Percentiles rank a stretch among this genome's conserved stretches.
Evolutionary conservation across 1,140 invertebrate genomes (phyloP).

Genomic region (Apis cerana): DNA sequence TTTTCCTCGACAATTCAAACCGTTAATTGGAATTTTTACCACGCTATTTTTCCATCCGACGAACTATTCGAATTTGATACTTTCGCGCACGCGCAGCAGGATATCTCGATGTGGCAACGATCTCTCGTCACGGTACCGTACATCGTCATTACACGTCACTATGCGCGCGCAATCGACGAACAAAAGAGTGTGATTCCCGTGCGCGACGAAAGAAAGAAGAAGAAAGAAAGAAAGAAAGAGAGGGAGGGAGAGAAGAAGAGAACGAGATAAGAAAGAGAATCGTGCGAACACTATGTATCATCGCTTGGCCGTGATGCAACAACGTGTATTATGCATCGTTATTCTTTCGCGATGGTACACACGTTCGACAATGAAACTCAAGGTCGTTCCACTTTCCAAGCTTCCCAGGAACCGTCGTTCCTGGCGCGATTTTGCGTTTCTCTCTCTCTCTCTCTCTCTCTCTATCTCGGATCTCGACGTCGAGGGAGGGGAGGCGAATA

Average conservation of each 20-base stretch:
- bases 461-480: conserved; percentile 27
- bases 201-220: conserved; percentile 15
- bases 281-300: conserved; percentile 45
- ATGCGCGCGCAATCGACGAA: conserved; percentile 22
- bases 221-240: conserved; percentile 14
- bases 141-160: conserved; percentile 12
- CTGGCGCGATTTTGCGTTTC: conserved; percentile 20
- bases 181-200: conserved; percentile 43
- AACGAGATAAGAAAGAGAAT: conserved; percentile 11
- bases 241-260: neutral
- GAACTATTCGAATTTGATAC: neutral
- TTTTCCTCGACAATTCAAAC: no score
- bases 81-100: neutral
- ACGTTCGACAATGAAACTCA: conserved; percentile 69
- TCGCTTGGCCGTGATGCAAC: conserved; percentile 47
- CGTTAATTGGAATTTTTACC: no score
- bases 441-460: neutral
- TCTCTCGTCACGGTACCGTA: neutral
- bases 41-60: no score
- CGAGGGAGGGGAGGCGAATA: conserved; percentile 2
- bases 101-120: conserved; percentile 31
- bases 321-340: conserved; percentile 19
- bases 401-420: conserved; percentile 57
- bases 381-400: conserved; percentile 77
- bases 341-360: conserved; percentile 16